A percentile compares a stretch with the other conserved stretches of the same genome.
Conservation (phyloP, 2,113 vertebrate species). For the Notarius quadriscutis region DNA sequence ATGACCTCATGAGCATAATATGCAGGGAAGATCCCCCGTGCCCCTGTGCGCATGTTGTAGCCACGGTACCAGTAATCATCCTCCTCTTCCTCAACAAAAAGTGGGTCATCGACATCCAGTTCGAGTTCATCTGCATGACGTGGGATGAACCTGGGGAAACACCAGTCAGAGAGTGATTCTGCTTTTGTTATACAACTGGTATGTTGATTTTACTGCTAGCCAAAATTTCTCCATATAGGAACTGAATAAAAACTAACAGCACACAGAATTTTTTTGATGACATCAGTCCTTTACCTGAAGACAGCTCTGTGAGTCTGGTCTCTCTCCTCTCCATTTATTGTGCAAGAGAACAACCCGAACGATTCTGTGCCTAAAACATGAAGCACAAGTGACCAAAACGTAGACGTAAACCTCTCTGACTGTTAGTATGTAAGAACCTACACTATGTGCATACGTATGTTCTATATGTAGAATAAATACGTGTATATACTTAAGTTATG, state of each 20-base stretch:
- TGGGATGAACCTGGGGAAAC: conserved; percentile 85
- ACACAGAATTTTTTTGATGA: background rate
- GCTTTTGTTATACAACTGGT: background rate
- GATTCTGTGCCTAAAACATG: conserved; percentile 87
- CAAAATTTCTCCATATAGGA: background rate
- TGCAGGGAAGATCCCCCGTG: conserved; percentile 91
- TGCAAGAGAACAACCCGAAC: conserved; percentile 95
- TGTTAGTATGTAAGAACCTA: background rate
- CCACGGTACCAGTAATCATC: conserved; percentile 97
- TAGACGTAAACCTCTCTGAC: background rate
- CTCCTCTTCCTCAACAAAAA: conserved; percentile 91
- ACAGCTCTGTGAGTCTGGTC: conserved; percentile 95
- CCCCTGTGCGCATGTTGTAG: conserved; percentile 96
- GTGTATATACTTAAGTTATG: too few relatives aligned
- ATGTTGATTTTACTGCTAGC: background rate
- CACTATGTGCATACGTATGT: background rate
- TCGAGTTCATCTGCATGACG: conserved; percentile 93
- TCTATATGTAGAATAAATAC: background rate
- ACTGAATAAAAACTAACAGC: background rate
- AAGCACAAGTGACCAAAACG: conserved; percentile 2
- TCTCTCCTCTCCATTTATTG: conserved; percentile 88
- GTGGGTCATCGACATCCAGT: conserved; percentile 91
- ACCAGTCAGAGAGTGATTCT: background rate
- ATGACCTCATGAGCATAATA: conserved; percentile 93
- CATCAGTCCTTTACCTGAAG: conserved; percentile 69